Percentiles rank a stretch among this genome's conserved stretches.
These are phyloP conservation scores for Acrossocheilus wenchowensis DNA, from an alignment of 2,797 vertebrate species.

Conservation along the genomic window DNA sequence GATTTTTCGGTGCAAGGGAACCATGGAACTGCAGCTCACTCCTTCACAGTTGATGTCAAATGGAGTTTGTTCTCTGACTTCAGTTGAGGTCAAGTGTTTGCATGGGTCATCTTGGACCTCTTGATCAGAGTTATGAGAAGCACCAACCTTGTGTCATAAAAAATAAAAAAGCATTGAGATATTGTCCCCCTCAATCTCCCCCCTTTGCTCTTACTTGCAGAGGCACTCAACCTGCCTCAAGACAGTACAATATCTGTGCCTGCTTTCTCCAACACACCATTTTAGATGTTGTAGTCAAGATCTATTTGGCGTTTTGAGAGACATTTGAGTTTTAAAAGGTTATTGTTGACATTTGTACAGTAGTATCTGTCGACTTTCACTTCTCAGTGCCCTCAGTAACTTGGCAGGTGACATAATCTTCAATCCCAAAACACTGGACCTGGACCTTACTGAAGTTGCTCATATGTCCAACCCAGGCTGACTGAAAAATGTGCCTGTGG, in stretches of 20 bases:
- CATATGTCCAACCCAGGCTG: not conserved
- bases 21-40: not conserved
- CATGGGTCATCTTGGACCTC: not conserved
- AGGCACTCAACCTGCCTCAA: not conserved
- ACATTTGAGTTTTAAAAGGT: constrained; percentile 6
- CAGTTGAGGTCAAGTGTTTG: not conserved
- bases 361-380: not conserved
- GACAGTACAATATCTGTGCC: not conserved
- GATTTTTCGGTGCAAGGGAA: not conserved
- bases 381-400: constrained; percentile 4
- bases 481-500: constrained; percentile 6
- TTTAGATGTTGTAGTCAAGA: constrained; percentile 1
- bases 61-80: constrained; percentile 5
- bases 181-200: not conserved
- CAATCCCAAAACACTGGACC: not conserved
- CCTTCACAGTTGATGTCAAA: not conserved
- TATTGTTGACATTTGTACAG: constrained; percentile 12
- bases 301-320: not conserved
- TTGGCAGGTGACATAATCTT: constrained; percentile 12
- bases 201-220: not conserved
- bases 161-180: not conserved
- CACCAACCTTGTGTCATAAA: not conserved
- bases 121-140: not conserved
- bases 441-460: not conserved
- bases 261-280: not conserved